These are phyloP conservation scores for Nothocercus julius DNA, from an alignment of 2,113 vertebrate species.

Conservation along the genomic window DNA sequence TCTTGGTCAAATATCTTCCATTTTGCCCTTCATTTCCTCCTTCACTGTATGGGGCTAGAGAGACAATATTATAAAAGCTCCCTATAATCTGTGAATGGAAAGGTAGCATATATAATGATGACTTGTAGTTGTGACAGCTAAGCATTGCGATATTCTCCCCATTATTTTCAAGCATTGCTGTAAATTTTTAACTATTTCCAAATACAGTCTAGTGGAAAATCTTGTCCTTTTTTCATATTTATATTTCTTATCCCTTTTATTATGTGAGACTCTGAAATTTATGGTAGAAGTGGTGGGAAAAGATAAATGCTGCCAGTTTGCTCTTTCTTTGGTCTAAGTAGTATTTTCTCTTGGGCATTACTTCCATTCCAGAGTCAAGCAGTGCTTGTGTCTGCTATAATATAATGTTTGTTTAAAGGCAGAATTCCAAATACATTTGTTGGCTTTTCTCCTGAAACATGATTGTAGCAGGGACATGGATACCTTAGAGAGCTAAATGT, in stretches of 20 bases:
- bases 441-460: constrained; percentile 57
- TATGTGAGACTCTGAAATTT: not conserved
- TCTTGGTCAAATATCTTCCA: not conserved
- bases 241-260: not conserved
- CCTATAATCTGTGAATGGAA: constrained; percentile 38
- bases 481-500: constrained; percentile 58
- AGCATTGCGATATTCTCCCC: not conserved
- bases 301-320: constrained; percentile 8
- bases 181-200: not conserved
- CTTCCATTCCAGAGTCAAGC: not conserved
- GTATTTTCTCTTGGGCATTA: not conserved
- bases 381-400: not conserved
- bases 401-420: constrained; percentile 49
- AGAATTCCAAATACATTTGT: constrained; percentile 51
- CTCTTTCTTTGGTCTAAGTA: not conserved
- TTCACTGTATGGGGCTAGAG: not conserved
- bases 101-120: not conserved
- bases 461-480: constrained; percentile 38
- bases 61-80: constrained; percentile 20
- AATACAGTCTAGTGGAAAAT: not conserved
- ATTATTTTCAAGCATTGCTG: not conserved
- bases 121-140: not conserved
- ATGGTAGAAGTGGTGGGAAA: not conserved
- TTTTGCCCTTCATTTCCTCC: constrained; percentile 10
- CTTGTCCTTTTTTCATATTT: not conserved